Percentiles rank a stretch among this genome's conserved stretches.
These are phyloP conservation scores for Cephus sareptanus DNA, from an alignment of 2,888 invertebrate species.

Conservation along the genomic window DNA sequence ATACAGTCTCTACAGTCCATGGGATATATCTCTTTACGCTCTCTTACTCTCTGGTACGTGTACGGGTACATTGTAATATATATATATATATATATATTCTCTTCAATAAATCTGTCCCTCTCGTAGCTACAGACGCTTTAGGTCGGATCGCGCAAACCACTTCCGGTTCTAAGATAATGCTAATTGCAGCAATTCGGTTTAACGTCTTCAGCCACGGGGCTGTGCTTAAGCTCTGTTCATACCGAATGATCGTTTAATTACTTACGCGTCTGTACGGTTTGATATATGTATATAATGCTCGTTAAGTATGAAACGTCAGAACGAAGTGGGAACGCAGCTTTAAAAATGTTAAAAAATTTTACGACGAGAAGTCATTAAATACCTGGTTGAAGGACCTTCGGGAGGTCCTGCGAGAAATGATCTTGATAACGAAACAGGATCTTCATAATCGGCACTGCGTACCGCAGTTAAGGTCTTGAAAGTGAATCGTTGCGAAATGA, in stretches of 20 bases:
- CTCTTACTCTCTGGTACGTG: constrained; percentile 8
- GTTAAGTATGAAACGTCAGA: neutral
- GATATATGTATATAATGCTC: neutral
- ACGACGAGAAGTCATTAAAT: neutral
- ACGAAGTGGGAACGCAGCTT: neutral
- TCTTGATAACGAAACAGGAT: neutral
- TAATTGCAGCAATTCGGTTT: neutral
- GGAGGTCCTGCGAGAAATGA: neutral
- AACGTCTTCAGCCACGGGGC: neutral
- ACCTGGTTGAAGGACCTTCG: neutral
- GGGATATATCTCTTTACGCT: constrained; percentile 12
- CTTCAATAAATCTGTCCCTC: neutral
- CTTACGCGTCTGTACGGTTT: neutral
- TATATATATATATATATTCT: constrained; percentile 1
- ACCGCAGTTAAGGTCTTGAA: neutral
- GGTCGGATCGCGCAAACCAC: neutral
- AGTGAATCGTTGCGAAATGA: neutral
- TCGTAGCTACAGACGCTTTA: neutral
- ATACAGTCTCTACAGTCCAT: neutral
- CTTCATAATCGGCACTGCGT: neutral
- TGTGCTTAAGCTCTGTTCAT: neutral
- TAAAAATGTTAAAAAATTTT: neutral
- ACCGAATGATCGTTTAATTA: neutral
- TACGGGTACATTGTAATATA: constrained; percentile 13
- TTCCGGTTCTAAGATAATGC: neutral